Evolutionary conservation across 2,888 invertebrate genomes (phyloP).

Genomic region (Mactromeris polynyma): DNA sequence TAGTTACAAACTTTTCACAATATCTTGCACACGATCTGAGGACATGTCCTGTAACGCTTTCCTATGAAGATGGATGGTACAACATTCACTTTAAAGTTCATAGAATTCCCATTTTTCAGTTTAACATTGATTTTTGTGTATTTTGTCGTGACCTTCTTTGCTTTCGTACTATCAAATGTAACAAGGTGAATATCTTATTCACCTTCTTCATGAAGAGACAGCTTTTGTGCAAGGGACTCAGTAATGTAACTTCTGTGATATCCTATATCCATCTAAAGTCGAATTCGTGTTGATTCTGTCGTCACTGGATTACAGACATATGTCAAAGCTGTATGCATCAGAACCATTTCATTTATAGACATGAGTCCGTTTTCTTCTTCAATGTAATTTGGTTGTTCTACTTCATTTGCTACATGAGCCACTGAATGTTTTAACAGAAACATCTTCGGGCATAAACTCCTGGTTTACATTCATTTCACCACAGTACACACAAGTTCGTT

Average conservation of each 20-base stretch:
- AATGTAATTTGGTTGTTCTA: not conserved
- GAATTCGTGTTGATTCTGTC: not conserved
- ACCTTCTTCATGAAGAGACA: conserved; percentile 13
- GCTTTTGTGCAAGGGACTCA: conserved; percentile 14
- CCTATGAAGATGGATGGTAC: conserved; percentile 40
- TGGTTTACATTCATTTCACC: conserved; percentile 32
- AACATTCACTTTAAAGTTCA: conserved; percentile 29
- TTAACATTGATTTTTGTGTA: conserved; percentile 7
- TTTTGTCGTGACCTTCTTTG: conserved; percentile 12
- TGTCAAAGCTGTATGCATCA: conserved; percentile 40
- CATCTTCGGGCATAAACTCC: conserved; percentile 41
- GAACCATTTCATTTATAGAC: conserved; percentile 37
- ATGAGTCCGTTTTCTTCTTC: conserved; percentile 33
- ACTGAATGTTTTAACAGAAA: not conserved
- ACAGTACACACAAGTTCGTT: conserved; percentile 43
- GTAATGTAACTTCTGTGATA: conserved; percentile 45
- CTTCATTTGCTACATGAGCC: not conserved
- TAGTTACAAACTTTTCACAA: not conserved
- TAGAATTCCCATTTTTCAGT: conserved; percentile 15
- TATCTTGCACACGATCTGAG: not conserved
- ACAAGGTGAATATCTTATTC: conserved; percentile 18
- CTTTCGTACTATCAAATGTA: conserved; percentile 21
- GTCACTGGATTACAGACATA: conserved; percentile 17
- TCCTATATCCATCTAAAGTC: conserved; percentile 36
- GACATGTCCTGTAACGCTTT: not conserved